These are phyloP conservation scores for Spodoptera littoralis DNA, from an alignment of 2,888 invertebrate species.

Conservation along the genomic window DNA sequence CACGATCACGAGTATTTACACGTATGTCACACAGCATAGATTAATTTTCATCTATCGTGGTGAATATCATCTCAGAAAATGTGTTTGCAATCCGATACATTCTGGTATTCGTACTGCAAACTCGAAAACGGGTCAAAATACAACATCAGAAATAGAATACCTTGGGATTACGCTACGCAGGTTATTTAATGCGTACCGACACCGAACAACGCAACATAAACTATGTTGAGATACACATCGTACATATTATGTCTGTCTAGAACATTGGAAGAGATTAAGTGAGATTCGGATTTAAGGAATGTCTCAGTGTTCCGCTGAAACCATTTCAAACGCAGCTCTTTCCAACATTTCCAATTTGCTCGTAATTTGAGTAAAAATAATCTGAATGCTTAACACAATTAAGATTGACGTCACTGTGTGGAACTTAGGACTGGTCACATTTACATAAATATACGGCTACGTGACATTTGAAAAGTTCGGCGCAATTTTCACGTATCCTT, in stretches of 20 bases:
- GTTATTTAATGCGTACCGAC: constrained; percentile 44
- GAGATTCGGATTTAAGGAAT: constrained; percentile 19
- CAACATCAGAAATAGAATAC: constrained; percentile 55
- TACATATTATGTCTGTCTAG: constrained; percentile 28
- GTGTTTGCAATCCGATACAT: constrained; percentile 32
- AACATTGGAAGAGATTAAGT: constrained; percentile 27
- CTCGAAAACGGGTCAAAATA: constrained; percentile 52
- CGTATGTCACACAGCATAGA: constrained; percentile 19
- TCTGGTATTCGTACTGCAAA: constrained; percentile 21
- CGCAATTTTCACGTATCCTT: constrained; percentile 2
- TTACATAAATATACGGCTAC: constrained; percentile 7
- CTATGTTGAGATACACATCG: constrained; percentile 42
- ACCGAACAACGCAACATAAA: constrained; percentile 42
- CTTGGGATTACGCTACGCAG: constrained; percentile 48
- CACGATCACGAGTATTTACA: constrained; percentile 30
- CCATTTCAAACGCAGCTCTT: constrained; percentile 10
- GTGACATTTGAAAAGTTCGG: constrained; percentile 10
- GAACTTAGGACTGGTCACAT: constrained; percentile 7
- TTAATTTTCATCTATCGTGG: constrained; percentile 10
- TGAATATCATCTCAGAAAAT: constrained; percentile 24
- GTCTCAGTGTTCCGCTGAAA: constrained; percentile 24
- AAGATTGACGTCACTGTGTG: constrained; percentile 8
- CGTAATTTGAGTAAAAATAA: constrained; percentile 10
- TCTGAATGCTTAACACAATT: constrained; percentile 4
- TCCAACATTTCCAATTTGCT: neutral